Conservation (phyloP, 1,140 invertebrate species). For the Neotoxoptera formosana region DNA sequence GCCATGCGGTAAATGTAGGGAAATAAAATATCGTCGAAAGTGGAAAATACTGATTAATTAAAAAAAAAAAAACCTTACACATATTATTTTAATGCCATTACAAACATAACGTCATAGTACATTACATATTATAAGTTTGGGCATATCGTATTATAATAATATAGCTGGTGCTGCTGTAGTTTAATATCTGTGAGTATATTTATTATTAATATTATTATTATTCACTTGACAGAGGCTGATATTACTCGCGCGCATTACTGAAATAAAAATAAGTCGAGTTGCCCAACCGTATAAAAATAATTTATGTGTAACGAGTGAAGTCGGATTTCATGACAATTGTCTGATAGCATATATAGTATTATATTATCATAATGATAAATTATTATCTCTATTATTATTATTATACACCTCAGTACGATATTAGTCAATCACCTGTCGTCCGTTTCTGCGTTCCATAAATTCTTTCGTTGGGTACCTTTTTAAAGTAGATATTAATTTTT, state of each 20-base stretch:
- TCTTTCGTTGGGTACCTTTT: neutral
- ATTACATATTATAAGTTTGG: neutral
- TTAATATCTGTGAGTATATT: neutral
- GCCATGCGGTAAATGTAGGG: neutral
- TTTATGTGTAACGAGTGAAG: neutral
- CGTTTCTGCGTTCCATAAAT: neutral
- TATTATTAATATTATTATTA: too few relatives aligned
- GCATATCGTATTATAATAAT: too few relatives aligned
- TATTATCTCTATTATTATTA: too few relatives aligned
- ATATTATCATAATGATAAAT: neutral
- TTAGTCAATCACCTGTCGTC: neutral
- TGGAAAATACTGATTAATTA: conserved; percentile 10
- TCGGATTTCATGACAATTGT: neutral
- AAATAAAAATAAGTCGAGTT: neutral
- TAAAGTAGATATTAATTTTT: neutral
- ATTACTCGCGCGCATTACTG: neutral
- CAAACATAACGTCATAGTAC: neutral
- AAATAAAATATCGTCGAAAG: neutral
- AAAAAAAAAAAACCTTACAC: conserved; percentile 10
- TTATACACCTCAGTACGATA: neutral
- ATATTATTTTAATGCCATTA: neutral
- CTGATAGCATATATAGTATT: neutral
- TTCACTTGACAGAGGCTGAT: neutral
- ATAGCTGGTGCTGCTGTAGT: neutral
- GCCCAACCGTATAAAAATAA: neutral